Base-by-base conservation (phyloP, 2,888 invertebrate species). In the Encarsia formosa region DNA sequence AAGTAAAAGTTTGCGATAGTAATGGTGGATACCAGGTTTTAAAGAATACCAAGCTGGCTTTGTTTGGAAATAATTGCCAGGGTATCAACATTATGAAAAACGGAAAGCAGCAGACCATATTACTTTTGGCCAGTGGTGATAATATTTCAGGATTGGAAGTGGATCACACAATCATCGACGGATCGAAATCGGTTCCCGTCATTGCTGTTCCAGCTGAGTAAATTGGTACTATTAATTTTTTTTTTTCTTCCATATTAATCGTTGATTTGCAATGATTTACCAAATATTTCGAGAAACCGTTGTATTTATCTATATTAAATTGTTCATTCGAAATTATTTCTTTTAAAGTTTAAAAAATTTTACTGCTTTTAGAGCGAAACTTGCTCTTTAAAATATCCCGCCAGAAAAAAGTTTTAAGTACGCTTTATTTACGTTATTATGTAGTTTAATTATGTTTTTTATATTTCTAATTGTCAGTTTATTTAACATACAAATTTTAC, bases 81-180 rank as follows among this genome's bases (percentile, higher is more conserved):
- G 60, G 63, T 31, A 57, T 70, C 15, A 68, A 67, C 56, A 44
- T 69, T 22, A 56, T 66, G 5, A 64, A 67, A 54, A 62, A 61
- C 51, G 68, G 64, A 23, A 68, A 67, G 37, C 67, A 70, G 24
- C 65, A 59, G 39, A 61, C 69, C 15, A 68, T 72, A 54, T 61
- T 71, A 24, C 57, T 72, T 22, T 50, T 72, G 29, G 59, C 67
- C 15, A 63, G 62, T 26, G 61, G 64, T 35, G 56, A 65, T 47
- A 61, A 56, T 49, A 62, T 59, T 49, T 6, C 13, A 6, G 62
- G 67, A 37, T 60, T 68, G 44, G 63, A 64, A 52, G 61, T 69
- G 48, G 63, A 65, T 48, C 57, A 59, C 35, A 61, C 55, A 29
- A 57, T 43, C 19, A 58, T 63, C 20, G 61, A 61, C 38, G 61